Percentiles rank a stretch among this genome's conserved stretches.
These are phyloP conservation scores for Lepidurus arcticus DNA, from an alignment of 1,140 invertebrate species.

Conservation along the genomic window DNA sequence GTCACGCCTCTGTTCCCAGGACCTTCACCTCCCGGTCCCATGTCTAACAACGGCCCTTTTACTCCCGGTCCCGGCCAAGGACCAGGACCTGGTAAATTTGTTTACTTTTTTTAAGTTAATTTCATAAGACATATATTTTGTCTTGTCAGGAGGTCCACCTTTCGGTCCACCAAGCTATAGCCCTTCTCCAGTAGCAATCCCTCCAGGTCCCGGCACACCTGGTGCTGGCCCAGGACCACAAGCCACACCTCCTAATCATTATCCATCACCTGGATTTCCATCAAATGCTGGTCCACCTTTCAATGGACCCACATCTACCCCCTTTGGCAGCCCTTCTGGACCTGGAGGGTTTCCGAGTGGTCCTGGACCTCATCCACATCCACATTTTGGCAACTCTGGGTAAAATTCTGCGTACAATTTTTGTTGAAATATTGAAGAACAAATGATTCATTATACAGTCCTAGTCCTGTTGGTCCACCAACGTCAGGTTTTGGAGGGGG, in stretches of 20 bases:
- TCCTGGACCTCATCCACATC: constrained; percentile 31
- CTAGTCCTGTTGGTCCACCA: constrained; percentile 29
- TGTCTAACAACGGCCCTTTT: constrained; percentile 7
- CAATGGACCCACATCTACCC: constrained; percentile 30
- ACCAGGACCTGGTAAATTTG: constrained; percentile 32
- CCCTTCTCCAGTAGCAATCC: constrained; percentile 31
- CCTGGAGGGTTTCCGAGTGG: constrained; percentile 26
- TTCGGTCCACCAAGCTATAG: constrained; percentile 34
- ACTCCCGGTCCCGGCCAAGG: constrained; percentile 32
- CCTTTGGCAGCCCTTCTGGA: constrained; percentile 26
- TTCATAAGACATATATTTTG: neutral
- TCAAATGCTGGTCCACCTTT: constrained; percentile 31
- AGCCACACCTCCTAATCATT: constrained; percentile 32
- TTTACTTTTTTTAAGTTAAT: constrained; percentile 23
- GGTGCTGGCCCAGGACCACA: constrained; percentile 27
- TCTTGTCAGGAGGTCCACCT: constrained; percentile 27
- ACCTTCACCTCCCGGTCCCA: constrained; percentile 29
- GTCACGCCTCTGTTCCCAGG: constrained; percentile 33
- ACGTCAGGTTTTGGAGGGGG: constrained; percentile 29
- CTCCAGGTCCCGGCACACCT: constrained; percentile 33
- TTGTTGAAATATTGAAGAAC: neutral
- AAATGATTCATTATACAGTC: neutral
- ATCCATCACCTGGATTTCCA: constrained; percentile 33
- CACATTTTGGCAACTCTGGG: constrained; percentile 26
- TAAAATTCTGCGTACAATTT: neutral